These are phyloP conservation scores for Emberiza fucata DNA, from an alignment of 2,113 vertebrate species.

Conservation along the genomic window DNA sequence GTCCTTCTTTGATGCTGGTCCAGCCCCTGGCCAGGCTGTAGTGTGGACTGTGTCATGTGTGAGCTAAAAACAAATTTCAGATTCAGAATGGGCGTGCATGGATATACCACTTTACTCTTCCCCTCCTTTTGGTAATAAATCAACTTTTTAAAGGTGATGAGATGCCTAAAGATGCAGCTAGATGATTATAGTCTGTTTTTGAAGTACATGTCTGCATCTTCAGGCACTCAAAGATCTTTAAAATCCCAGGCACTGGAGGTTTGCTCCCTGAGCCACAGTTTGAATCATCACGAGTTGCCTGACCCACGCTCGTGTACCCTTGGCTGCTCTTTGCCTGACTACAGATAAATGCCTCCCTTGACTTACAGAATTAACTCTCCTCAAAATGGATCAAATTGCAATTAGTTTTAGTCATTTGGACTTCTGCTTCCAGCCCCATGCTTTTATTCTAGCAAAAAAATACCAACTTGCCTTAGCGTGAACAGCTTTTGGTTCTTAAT, in stretches of 20 bases:
- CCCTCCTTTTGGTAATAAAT: background rate
- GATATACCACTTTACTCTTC: background rate
- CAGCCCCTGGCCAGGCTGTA: background rate
- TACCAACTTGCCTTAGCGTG: accelerated
- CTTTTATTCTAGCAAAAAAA: conserved; percentile 17
- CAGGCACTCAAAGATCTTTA: background rate
- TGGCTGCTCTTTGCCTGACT: background rate
- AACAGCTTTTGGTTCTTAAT: background rate
- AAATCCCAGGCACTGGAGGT: background rate
- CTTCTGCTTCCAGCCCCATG: background rate
- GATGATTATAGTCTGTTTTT: background rate
- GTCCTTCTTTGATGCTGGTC: background rate
- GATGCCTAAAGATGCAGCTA: background rate
- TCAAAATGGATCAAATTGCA: background rate
- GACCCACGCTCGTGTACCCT: background rate
- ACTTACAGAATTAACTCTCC: background rate
- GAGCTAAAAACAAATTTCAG: background rate
- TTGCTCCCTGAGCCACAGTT: background rate
- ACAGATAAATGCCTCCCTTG: background rate
- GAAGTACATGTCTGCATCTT: background rate
- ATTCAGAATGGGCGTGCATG: background rate
- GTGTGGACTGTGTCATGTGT: background rate
- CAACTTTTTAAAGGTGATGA: background rate
- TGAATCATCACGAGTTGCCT: background rate
- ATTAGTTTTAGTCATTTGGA: background rate